phyloP scores from a whole-genome alignment of 2,113 vertebrate genomes.

The Anolis sagrei region DNA sequence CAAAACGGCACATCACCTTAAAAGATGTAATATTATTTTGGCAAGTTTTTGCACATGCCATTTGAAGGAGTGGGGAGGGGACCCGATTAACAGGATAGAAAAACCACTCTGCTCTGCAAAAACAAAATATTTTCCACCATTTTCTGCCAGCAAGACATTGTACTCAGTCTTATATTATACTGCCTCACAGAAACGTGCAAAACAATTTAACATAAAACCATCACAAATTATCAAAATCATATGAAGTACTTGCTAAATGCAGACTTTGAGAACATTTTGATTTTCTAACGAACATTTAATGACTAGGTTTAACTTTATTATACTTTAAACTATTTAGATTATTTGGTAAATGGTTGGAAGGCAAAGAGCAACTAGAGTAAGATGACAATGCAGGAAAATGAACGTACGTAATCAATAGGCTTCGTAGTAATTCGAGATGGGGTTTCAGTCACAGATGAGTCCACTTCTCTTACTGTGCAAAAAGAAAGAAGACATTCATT shows the following conservation, averaged over 20 bases:
- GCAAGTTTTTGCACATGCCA: slow-evolving; percentile 40
- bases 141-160: slow-evolving; percentile 53
- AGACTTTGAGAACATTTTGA: not conserved
- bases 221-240: not conserved
- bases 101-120: slow-evolving; percentile 38
- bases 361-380: not conserved
- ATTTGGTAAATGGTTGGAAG: not conserved
- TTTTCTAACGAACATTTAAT: not conserved
- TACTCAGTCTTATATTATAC: slow-evolving; percentile 39
- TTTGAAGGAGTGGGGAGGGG: not conserved
- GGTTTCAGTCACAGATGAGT: slow-evolving; percentile 62
- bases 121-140: slow-evolving; percentile 58
- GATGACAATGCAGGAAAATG: not conserved
- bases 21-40: slow-evolving; percentile 56
- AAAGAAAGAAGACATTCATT: slow-evolving; percentile 22
- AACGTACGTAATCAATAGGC: slow-evolving; percentile 72
- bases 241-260: slow-evolving; percentile 1
- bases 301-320: not conserved
- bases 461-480: slow-evolving; percentile 76
- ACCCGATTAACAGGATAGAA: slow-evolving; percentile 43
- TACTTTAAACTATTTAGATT: not conserved
- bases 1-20: slow-evolving; percentile 43
- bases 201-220: not conserved
- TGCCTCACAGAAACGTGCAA: slow-evolving; percentile 24
- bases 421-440: slow-evolving; percentile 67